phyloP scores from a whole-genome alignment of 2,113 vertebrate species.

The Lepisosteus oculatus region DNA sequence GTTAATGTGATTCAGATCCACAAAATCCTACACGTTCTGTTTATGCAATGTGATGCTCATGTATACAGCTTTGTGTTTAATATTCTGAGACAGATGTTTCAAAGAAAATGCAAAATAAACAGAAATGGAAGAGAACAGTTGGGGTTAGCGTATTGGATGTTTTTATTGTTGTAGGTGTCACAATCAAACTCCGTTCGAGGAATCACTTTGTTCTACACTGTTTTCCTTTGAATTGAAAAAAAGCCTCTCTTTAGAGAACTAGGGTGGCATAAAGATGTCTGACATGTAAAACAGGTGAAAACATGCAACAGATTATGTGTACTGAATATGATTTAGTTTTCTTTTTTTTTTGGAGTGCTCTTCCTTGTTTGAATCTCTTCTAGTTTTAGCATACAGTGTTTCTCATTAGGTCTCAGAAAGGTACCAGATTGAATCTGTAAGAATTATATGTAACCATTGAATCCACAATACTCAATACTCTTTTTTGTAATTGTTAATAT shows the following conservation, averaged over 20 bases:
- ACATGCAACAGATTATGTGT: not conserved
- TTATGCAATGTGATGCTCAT: not conserved
- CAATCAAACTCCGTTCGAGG: not conserved
- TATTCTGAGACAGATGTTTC: not conserved
- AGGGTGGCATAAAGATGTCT: not conserved
- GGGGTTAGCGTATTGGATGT: not conserved
- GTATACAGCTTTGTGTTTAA: not conserved
- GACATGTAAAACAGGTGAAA: not conserved
- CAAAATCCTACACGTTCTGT: not conserved
- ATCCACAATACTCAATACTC: no score
- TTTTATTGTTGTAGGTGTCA: not conserved
- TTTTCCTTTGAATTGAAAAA: not conserved
- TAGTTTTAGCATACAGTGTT: no score
- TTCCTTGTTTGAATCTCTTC: no score
- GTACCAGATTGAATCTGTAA: no score
- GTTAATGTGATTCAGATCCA: slow-evolving; percentile 1
- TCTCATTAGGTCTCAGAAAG: no score
- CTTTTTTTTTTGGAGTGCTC: no score
- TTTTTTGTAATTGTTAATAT: no score
- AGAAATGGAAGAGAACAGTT: not conserved
- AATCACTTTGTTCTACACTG: not conserved
- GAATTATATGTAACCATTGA: no score
- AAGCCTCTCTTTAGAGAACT: not conserved
- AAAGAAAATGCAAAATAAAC: slow-evolving; percentile 4
- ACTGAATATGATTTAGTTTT: no score